phyloP scores from a whole-genome alignment of 35 echinoderm and acorn worm genomes.

The Nesometra sesokonis region DNA sequence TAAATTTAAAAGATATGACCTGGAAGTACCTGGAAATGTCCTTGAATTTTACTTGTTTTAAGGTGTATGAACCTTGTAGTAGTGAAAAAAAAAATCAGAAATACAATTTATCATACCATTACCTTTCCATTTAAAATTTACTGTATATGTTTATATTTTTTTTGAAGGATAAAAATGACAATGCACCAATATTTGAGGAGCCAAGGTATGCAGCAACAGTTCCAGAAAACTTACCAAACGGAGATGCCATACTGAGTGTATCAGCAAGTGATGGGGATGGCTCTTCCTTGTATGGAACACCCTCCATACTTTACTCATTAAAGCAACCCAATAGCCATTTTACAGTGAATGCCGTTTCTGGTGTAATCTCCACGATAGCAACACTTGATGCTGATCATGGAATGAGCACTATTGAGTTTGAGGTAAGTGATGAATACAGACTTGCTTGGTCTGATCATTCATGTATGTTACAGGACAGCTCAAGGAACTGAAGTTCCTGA shows the following conservation, averaged over 20 bases:
- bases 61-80: no score
- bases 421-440: not conserved
- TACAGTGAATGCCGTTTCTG: not conserved
- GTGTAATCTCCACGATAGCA: not conserved
- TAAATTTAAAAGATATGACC: no score
- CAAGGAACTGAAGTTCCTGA: no score
- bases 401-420: not conserved
- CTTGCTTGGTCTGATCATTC: no score
- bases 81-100: no score
- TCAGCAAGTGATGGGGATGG: constrained; percentile 51
- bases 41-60: no score
- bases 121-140: no score
- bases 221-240: constrained; percentile 57
- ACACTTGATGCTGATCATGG: not conserved
- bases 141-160: not conserved
- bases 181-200: constrained; percentile 40
- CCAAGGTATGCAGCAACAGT: constrained; percentile 40
- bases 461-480: no score
- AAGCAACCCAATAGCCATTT: not conserved
- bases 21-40: no score
- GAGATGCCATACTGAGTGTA: constrained; percentile 55
- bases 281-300: not conserved
- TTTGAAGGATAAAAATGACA: constrained; percentile 63
- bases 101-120: no score
- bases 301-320: not conserved